These are phyloP conservation scores for Anastatus disparis DNA, from an alignment of 1,140 invertebrate species.

Conservation along the genomic window DNA sequence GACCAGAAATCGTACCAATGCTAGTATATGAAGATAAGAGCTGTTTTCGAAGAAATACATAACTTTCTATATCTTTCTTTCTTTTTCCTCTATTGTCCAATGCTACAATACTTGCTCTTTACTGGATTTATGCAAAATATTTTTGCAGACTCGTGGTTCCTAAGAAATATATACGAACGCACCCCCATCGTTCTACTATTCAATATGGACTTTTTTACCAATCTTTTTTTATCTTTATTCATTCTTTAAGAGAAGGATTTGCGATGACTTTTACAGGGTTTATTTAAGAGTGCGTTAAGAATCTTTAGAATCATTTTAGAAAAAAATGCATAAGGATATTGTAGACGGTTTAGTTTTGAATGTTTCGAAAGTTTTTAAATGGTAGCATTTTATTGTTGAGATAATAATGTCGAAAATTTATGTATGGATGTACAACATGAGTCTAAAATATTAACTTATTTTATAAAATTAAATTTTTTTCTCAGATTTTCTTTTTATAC, in stretches of 20 bases:
- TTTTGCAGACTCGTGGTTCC: conserved; percentile 31
- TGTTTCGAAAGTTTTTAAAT: neutral
- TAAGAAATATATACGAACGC: conserved; percentile 5
- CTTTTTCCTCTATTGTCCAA: neutral
- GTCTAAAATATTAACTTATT: too few species aligned
- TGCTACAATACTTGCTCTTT: conserved; percentile 13
- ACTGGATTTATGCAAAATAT: conserved; percentile 49
- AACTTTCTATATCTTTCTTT: neutral
- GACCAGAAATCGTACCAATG: conserved; percentile 18
- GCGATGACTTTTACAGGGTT: neutral
- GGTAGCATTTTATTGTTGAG: too few species aligned
- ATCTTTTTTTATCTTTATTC: neutral
- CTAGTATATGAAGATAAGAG: conserved; percentile 33
- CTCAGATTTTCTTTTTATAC: too few species aligned
- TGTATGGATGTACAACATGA: too few species aligned
- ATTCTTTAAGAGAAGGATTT: neutral
- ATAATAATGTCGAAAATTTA: too few species aligned
- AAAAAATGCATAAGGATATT: neutral
- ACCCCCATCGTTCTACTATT: conserved; percentile 36
- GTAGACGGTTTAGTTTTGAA: neutral
- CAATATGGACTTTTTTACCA: conserved; percentile 18
- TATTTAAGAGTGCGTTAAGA: conserved; percentile 20
- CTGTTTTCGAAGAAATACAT: conserved; percentile 10
- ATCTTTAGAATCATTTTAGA: conserved; percentile 4
- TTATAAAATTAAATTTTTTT: too few species aligned